Conservation (phyloP, 2,888 invertebrate genomes). For the Ophion obscuratus region DNA sequence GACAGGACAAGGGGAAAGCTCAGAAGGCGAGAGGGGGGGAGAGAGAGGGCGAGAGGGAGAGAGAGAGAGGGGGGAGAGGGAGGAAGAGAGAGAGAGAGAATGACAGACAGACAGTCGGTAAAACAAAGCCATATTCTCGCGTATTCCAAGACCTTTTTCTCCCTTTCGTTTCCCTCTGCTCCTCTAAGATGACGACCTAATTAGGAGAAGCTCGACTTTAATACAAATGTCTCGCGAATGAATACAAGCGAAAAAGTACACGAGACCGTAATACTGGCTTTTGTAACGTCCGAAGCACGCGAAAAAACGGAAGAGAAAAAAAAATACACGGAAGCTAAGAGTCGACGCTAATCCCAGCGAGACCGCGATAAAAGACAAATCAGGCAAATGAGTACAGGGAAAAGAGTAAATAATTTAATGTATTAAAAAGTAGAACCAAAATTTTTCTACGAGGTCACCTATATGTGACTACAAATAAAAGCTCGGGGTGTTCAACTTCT, state of each 20-base stretch:
- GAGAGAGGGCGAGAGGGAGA: not conserved
- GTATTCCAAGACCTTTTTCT: slow-evolving; percentile 5
- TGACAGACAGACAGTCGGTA: slow-evolving; percentile 3
- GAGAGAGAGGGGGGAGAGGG: not conserved
- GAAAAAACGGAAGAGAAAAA: not conserved
- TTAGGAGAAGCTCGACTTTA: slow-evolving; percentile 77
- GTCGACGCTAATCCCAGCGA: slow-evolving; percentile 12
- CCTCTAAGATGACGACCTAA: slow-evolving; percentile 77
- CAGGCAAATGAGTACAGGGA: not conserved
- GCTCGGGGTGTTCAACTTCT: no score
- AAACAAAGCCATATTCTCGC: slow-evolving; percentile 55
- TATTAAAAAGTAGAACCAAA: not conserved
- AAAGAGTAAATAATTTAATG: not conserved
- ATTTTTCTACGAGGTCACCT: no score
- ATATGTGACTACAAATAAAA: no score
- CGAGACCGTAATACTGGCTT: slow-evolving; percentile 35
- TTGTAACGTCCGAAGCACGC: not conserved
- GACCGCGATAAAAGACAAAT: slow-evolving; percentile 10
- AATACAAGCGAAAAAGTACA: slow-evolving; percentile 51
- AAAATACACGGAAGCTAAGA: not conserved
- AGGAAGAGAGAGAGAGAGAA: not conserved
- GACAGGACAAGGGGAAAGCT: not conserved
- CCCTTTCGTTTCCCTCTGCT: slow-evolving; percentile 60
- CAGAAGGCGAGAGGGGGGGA: not conserved
- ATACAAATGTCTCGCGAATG: slow-evolving; percentile 74